Evolutionary conservation across 2,113 vertebrate species (phyloP).

Genomic region (Galbula dea): DNA sequence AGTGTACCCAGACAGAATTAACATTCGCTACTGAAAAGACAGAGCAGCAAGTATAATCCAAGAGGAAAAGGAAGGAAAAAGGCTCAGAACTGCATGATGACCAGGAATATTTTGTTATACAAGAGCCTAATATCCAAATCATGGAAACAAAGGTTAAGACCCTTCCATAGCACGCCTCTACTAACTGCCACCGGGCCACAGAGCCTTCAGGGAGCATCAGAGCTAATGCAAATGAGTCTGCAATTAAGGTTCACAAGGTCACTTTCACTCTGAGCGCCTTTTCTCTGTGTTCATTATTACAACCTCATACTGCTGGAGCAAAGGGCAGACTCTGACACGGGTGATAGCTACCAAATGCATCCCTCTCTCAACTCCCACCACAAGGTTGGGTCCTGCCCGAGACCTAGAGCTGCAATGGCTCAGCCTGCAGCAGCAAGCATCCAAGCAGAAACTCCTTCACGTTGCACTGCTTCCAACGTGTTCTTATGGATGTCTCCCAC

Average conservation of each 20-base stretch:
- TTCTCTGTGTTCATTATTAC: background rate
- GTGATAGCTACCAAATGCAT: fast-evolving
- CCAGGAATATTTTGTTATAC: background rate
- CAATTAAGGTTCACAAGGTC: constrained; percentile 14
- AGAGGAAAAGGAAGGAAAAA: background rate
- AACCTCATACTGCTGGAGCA: fast-evolving
- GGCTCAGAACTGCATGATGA: background rate
- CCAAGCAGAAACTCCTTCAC: background rate
- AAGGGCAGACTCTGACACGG: background rate
- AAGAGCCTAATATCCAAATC: background rate
- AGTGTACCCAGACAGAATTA: background rate
- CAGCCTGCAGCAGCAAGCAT: background rate
- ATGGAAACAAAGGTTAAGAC: background rate
- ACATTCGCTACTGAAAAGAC: background rate
- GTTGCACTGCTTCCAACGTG: background rate
- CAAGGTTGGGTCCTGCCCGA: background rate
- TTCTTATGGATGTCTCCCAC: background rate
- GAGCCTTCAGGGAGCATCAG: background rate
- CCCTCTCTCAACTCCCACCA: background rate
- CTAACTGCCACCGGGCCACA: background rate
- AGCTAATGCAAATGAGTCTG: background rate
- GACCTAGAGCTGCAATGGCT: fast-evolving
- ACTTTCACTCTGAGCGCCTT: background rate
- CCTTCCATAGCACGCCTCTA: background rate
- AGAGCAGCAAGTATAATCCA: background rate